Base-by-base conservation (phyloP, 2,888 invertebrate genomes). In the Lycia hirtaria region DNA sequence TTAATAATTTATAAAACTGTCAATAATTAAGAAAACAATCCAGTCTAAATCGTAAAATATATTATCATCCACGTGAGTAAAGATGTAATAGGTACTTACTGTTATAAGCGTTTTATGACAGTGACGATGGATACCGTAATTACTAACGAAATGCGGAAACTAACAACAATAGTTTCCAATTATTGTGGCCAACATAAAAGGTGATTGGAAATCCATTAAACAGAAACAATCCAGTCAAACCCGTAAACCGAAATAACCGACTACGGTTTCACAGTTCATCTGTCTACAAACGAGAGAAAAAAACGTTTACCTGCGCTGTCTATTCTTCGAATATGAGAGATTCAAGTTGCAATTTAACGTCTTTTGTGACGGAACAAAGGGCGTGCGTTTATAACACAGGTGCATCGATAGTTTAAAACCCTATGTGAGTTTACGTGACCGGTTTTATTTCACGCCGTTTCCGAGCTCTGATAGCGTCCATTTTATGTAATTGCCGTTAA, bases 281-380 rank as follows among this genome's bases (percentile, higher is more conserved):
- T 62, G 62, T 62, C 53, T 67, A 64, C 76, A 82, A 81, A 24
- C 9, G 9, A 24, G n/a, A n/a, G n/a, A n/a, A 81, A 81, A 57
- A 81, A 66, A 54, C 38, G 53, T 69, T 76, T 87, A 86, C 87
- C 88, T 87, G 87, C 69, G 66, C 73, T 73, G 78, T 67, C 77
- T 74, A 72, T 80, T 78, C 72, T 73, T 78, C 70, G 71, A 43
- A 80, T 84, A 78, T 83, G 81, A 88, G 83, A 88, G 88, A 85
- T 88, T 83, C 71, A 82, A 82, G 81, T 87, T 88, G 89, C 89
- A 91, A 89, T 91, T 89, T 87, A 82, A 81, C 75, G 78, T 80
- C 87, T 85, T 90, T 91, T 91, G 90, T 91, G 76, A 75, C 73
- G 77, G 85, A 88, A 89, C 88, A 90, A 89, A 90, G 82, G 62